Conservation (phyloP, 2,797 vertebrate genomes). For the Mus spretus region DNA sequence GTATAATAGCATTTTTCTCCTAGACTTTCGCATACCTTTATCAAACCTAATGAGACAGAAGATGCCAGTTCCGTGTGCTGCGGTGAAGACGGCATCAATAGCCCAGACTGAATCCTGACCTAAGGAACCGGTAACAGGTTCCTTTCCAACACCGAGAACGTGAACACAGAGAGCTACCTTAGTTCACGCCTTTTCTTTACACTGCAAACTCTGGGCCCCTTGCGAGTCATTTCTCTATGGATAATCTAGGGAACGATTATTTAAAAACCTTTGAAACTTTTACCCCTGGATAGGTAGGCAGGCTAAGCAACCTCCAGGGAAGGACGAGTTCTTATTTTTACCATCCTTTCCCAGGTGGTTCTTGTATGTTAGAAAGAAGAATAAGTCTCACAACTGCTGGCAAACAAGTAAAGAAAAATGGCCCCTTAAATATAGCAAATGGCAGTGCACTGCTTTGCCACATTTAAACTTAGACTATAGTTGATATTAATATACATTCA, state of each 20-base stretch:
- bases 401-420: slow-evolving; percentile 59
- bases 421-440: slow-evolving; percentile 41
- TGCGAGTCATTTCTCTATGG: not conserved
- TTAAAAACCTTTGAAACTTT: slow-evolving; percentile 49
- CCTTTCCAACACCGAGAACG: slow-evolving; percentile 25
- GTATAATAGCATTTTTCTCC: slow-evolving; percentile 1
- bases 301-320: slow-evolving; percentile 15
- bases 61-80: not conserved
- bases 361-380: slow-evolving; percentile 6
- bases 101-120: not conserved
- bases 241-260: not conserved
- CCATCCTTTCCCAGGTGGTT: not conserved
- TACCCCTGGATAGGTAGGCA: not conserved
- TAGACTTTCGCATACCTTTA: slow-evolving; percentile 34
- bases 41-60: not conserved
- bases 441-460: slow-evolving; percentile 47
- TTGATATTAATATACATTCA: slow-evolving; percentile 77
- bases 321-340: slow-evolving; percentile 15
- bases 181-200: slow-evolving; percentile 52
- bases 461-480: slow-evolving; percentile 59
- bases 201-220: not conserved
- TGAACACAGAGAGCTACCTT: not conserved
- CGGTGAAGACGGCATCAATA: not conserved
- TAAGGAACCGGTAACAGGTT: not conserved
- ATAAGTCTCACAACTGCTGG: not conserved